Conservation (phyloP, 2,888 invertebrate genomes). For the Seira sanloemensis region DNA sequence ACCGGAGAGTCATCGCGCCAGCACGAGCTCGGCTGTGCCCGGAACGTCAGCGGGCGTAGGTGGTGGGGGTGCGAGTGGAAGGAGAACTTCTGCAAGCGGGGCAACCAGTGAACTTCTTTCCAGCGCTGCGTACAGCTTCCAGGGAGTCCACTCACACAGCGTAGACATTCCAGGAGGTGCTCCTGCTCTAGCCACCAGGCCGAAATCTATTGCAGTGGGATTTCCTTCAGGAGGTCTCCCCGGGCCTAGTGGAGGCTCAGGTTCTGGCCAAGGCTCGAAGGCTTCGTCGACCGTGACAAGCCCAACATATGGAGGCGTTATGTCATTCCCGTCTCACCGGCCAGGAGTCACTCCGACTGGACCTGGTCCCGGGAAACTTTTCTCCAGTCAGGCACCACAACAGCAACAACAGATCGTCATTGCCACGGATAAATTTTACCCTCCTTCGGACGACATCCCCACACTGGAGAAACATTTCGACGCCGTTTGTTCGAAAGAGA, state of each 20-base stretch:
- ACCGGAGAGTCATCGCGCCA: conserved; percentile 81
- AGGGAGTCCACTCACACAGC: no score
- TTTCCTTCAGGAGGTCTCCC: conserved; percentile 6
- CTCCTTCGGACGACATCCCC: conserved; percentile 82
- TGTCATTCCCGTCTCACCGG: conserved; percentile 57
- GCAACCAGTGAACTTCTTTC: conserved; percentile 8
- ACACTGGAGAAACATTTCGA: conserved; percentile 90
- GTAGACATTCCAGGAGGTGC: conserved; percentile 52
- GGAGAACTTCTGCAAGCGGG: conserved; percentile 42
- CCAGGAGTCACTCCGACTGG: conserved; percentile 62
- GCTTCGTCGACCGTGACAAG: conserved; percentile 54
- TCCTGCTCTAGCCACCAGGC: conserved; percentile 24
- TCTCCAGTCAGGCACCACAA: not conserved
- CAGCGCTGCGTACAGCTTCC: conserved; percentile 27
- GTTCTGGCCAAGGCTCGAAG: conserved; percentile 58
- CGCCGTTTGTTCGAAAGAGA: conserved; percentile 86
- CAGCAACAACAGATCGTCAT: conserved; percentile 22
- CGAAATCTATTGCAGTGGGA: conserved; percentile 42
- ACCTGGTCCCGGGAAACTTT: conserved; percentile 54
- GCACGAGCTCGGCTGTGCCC: conserved; percentile 15
- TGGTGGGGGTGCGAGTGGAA: conserved; percentile 28
- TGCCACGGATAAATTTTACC: conserved; percentile 40
- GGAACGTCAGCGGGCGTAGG: not conserved
- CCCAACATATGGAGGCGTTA: conserved; percentile 51
- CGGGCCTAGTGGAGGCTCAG: conserved; percentile 32